These are phyloP conservation scores for Brachyhypopomus gauderio DNA, from an alignment of 2,113 vertebrate species.

Conservation along the genomic window DNA sequence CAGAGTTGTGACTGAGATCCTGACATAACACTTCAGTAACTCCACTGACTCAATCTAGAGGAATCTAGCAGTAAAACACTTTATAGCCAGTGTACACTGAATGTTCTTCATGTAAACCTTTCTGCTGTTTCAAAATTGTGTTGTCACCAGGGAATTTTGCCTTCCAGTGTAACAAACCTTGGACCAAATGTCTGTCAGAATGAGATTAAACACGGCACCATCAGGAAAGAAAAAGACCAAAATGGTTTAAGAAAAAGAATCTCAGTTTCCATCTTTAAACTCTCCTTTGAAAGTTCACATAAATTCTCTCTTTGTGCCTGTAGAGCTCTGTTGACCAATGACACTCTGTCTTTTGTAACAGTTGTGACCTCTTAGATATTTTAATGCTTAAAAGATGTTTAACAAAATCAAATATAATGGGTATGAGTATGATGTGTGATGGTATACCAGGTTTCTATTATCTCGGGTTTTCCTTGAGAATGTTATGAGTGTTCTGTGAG, in stretches of 20 bases:
- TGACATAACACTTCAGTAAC: too few relatives aligned
- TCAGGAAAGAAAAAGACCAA: not conserved
- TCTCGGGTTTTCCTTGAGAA: slow-evolving; percentile 66
- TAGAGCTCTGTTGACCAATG: slow-evolving; percentile 59
- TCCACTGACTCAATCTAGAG: too few relatives aligned
- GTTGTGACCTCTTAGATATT: slow-evolving; percentile 57
- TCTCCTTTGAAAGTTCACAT: slow-evolving; percentile 66
- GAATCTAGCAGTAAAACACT: too few relatives aligned
- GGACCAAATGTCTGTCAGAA: not conserved
- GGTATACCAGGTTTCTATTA: slow-evolving; percentile 52
- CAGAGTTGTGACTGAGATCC: too few relatives aligned
- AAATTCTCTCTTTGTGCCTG: slow-evolving; percentile 69
- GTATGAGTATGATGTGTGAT: slow-evolving; percentile 53
- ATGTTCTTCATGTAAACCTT: too few relatives aligned
- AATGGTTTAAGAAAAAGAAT: not conserved
- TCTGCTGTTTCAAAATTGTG: not conserved
- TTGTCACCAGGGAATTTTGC: not conserved
- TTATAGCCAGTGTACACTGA: too few relatives aligned
- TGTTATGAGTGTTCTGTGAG: slow-evolving; percentile 61
- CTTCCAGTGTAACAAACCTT: slow-evolving; percentile 31
- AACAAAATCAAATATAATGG: slow-evolving; percentile 55
- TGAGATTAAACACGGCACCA: not conserved
- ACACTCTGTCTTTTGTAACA: slow-evolving; percentile 62
- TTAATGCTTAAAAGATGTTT: slow-evolving; percentile 53
- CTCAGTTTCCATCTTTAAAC: not conserved